These are phyloP conservation scores for Limenitis camilla DNA, from an alignment of 2,888 invertebrate species.

Conservation along the genomic window DNA sequence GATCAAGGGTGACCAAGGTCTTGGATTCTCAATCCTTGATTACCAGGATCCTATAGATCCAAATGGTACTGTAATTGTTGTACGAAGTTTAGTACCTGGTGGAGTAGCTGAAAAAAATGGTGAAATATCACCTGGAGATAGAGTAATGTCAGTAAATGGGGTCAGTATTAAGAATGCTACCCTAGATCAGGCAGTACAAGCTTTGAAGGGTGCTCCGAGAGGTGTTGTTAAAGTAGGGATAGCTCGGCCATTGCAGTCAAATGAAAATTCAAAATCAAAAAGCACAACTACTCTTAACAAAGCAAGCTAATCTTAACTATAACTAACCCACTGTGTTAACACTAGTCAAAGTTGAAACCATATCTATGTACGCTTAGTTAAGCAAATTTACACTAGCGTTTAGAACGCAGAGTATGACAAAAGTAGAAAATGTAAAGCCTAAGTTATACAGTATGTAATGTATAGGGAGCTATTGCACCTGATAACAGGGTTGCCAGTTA, in stretches of 20 bases:
- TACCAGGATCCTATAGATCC: constrained; percentile 98
- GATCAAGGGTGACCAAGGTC: constrained; percentile 94
- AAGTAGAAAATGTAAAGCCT: constrained; percentile 14
- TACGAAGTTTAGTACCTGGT: constrained; percentile 96
- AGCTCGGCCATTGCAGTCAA: constrained; percentile 83
- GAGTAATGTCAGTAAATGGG: constrained; percentile 93
- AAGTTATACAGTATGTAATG: constrained; percentile 18
- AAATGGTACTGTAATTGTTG: constrained; percentile 96
- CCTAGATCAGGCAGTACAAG: constrained; percentile 95
- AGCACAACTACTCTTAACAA: constrained; percentile 59
- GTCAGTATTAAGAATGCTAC: constrained; percentile 92
- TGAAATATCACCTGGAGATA: constrained; percentile 95
- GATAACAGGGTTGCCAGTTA: not conserved
- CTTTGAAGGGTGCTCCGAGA: constrained; percentile 93
- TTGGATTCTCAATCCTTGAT: constrained; percentile 98
- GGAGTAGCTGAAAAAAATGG: constrained; percentile 98
- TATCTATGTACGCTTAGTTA: constrained; percentile 47
- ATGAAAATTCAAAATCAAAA: constrained; percentile 52
- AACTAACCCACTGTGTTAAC: constrained; percentile 32
- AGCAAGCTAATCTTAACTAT: constrained; percentile 55
- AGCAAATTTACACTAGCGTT: constrained; percentile 38
- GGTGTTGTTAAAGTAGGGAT: constrained; percentile 94
- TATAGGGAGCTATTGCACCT: constrained; percentile 26
- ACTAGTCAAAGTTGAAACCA: constrained; percentile 66
- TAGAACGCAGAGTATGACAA: constrained; percentile 23